A percentile compares a stretch with the other conserved stretches of the same genome.
phyloP scores from a whole-genome alignment of 2,888 invertebrate species.

The Gymnoscelis rufifasciata region DNA sequence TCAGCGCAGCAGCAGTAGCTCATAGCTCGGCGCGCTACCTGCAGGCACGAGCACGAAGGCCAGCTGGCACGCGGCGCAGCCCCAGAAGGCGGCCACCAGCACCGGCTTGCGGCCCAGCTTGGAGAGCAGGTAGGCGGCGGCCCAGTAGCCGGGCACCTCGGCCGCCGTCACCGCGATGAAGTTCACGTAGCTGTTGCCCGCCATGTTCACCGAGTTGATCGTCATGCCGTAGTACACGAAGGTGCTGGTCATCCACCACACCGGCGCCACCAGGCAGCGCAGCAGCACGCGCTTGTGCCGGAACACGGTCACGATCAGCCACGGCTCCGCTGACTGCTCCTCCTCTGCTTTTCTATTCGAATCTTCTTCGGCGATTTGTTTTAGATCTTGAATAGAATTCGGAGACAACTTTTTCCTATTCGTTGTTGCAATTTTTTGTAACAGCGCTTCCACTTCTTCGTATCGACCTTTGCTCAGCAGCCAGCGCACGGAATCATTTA shows the following conservation, averaged over 20 bases:
- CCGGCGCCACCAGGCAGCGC: slow-evolving; percentile 48
- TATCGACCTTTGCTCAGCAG: slow-evolving; percentile 83
- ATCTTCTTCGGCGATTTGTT: slow-evolving; percentile 41
- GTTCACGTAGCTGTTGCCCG: slow-evolving; percentile 81
- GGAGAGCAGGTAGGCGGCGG: slow-evolving; percentile 76
- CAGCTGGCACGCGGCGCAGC: slow-evolving; percentile 79
- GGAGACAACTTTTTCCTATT: slow-evolving; percentile 67
- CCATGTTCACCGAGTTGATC: slow-evolving; percentile 80
- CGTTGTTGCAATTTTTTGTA: slow-evolving; percentile 79
- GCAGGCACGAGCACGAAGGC: slow-evolving; percentile 74
- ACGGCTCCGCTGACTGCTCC: slow-evolving; percentile 39
- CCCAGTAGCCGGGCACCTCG: slow-evolving; percentile 83
- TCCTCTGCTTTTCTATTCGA: slow-evolving; percentile 25
- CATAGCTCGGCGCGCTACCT: slow-evolving; percentile 41
- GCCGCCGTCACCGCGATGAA: slow-evolving; percentile 79
- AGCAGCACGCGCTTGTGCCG: slow-evolving; percentile 43
- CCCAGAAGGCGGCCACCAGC: slow-evolving; percentile 73
- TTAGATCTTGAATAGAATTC: slow-evolving; percentile 43
- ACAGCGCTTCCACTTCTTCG: slow-evolving; percentile 80
- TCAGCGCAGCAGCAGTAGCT: no score
- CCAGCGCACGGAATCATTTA: slow-evolving; percentile 87
- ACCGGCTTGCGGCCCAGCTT: slow-evolving; percentile 79
- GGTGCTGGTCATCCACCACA: slow-evolving; percentile 82
- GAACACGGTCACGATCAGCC: slow-evolving; percentile 51
- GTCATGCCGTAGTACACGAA: slow-evolving; percentile 82